These are phyloP conservation scores for Hydropsyche tenuis DNA, from an alignment of 1,140 invertebrate species.

Conservation along the genomic window DNA sequence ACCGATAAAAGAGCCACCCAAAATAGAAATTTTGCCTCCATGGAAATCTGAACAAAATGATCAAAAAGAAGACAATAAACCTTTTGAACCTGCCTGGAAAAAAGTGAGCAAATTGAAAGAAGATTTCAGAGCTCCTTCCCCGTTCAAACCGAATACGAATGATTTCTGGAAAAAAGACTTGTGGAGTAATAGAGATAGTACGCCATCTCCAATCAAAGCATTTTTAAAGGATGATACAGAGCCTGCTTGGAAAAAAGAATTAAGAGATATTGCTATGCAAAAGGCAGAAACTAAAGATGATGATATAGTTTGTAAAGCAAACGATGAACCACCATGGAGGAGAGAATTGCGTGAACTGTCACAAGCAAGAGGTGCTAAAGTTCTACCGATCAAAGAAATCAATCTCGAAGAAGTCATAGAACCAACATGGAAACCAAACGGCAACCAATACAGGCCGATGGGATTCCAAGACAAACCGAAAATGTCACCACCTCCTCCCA, in stretches of 20 bases:
- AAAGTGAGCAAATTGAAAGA: slow-evolving; percentile 4
- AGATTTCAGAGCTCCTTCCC: slow-evolving; percentile 23
- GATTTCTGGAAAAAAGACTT: slow-evolving; percentile 41
- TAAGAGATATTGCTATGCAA: slow-evolving; percentile 45
- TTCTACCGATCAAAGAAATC: slow-evolving; percentile 10
- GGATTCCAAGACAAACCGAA: slow-evolving; percentile 22
- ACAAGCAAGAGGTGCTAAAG: slow-evolving; percentile 46
- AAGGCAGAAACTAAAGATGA: slow-evolving; percentile 43
- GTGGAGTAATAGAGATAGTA: slow-evolving; percentile 33
- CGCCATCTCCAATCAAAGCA: neutral
- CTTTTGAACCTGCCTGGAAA: slow-evolving; percentile 4
- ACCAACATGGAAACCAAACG: slow-evolving; percentile 32
- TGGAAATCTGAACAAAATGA: slow-evolving; percentile 6
- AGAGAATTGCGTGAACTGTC: slow-evolving; percentile 61
- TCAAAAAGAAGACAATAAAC: neutral
- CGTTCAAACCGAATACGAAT: slow-evolving; percentile 7
- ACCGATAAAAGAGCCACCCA: slow-evolving; percentile 5
- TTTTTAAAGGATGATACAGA: slow-evolving; percentile 41
- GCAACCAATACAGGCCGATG: slow-evolving; percentile 20
- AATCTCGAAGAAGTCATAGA: slow-evolving; percentile 21
- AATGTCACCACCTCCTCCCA: slow-evolving; percentile 52
- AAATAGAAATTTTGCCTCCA: slow-evolving; percentile 32
- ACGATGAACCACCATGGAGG: slow-evolving; percentile 59
- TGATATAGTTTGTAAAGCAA: slow-evolving; percentile 44
- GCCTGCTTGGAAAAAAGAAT: slow-evolving; percentile 48